Percentiles rank a stretch among this genome's conserved stretches.
Evolutionary conservation across 2,113 vertebrate species (phyloP).

Genomic region (Marmota monax): DNA sequence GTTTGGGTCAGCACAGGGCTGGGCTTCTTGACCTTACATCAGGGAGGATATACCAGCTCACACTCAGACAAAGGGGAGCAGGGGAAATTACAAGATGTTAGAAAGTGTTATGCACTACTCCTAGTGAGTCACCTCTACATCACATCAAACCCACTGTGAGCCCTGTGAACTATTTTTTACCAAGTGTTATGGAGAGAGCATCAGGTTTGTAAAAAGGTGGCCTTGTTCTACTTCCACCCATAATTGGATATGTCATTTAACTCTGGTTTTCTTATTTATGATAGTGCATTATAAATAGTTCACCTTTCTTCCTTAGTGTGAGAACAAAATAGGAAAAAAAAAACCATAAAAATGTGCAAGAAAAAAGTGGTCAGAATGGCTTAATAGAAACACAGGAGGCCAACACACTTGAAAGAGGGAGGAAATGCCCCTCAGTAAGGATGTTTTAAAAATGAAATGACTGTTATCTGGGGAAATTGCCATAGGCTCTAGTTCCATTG

Average conservation of each 20-base stretch:
- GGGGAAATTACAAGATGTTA: background rate
- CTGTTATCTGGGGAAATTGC: background rate
- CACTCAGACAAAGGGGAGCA: fast-evolving
- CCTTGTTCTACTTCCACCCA: background rate
- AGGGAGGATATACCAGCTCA: too few relatives aligned
- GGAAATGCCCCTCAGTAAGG: background rate
- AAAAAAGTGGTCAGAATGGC: background rate
- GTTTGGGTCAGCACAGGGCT: background rate
- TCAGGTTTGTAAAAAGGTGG: background rate
- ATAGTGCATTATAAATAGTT: constrained; percentile 17
- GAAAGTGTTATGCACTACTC: background rate
- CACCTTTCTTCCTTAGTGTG: constrained; percentile 22
- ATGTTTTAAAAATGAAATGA: background rate
- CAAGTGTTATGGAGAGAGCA: background rate
- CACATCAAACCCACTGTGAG: constrained; percentile 49
- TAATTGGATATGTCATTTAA: background rate
- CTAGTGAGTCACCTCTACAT: constrained; percentile 21
- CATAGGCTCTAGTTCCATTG: fast-evolving
- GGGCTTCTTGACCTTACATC: fast-evolving
- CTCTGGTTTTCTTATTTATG: background rate
- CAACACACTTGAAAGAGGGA: background rate
- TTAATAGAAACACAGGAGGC: background rate
- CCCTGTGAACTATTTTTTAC: constrained; percentile 1
- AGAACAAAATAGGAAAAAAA: constrained; percentile 21
- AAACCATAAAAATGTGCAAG: background rate